A percentile compares a stretch with the other conserved stretches of the same genome.
These are phyloP conservation scores for Merops nubicus DNA, from an alignment of 2,113 vertebrate species.

Conservation along the genomic window DNA sequence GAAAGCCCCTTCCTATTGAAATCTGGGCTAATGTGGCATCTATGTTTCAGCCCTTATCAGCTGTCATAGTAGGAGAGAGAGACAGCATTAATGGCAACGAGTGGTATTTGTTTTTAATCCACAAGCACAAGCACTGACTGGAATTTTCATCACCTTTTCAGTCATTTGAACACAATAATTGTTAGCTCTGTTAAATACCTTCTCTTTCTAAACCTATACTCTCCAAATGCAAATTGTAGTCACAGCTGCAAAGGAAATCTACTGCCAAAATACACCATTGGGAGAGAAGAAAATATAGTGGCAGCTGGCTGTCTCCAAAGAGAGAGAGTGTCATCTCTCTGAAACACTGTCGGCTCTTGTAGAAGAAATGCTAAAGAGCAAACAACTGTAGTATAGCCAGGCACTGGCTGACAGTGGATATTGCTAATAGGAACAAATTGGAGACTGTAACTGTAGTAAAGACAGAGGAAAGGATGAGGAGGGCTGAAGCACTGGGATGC, in stretches of 20 bases:
- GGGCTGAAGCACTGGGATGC: background rate
- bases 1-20: background rate
- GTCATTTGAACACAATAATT: conserved; percentile 47
- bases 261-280: conserved; percentile 59
- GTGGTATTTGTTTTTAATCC: conserved; percentile 26
- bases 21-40: background rate
- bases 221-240: conserved; percentile 52
- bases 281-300: conserved; percentile 54
- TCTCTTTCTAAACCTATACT: conserved; percentile 38
- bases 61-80: background rate
- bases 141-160: conserved; percentile 55
- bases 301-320: conserved; percentile 58
- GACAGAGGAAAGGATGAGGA: background rate
- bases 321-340: background rate
- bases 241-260: conserved; percentile 64
- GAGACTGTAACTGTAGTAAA: background rate
- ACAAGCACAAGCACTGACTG: background rate
- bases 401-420: background rate
- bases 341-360: background rate
- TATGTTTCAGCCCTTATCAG: background rate
- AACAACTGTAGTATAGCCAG: background rate
- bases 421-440: background rate
- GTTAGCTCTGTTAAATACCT: conserved; percentile 52
- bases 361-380: conserved; percentile 36
- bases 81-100: background rate